phyloP scores from a whole-genome alignment of 2,888 invertebrate species.

The Carabus problematicus region DNA sequence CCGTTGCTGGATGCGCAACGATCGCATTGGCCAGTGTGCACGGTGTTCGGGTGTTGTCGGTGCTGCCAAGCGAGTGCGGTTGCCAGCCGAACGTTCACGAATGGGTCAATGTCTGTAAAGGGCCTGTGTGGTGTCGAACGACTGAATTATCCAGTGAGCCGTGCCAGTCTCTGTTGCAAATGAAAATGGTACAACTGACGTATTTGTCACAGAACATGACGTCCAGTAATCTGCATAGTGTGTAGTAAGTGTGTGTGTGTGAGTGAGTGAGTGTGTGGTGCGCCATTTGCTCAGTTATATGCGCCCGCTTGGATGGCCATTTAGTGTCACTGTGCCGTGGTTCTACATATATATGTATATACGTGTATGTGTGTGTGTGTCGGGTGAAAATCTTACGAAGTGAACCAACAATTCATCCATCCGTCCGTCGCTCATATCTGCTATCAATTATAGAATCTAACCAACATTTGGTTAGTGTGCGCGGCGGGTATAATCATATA shows the following conservation, averaged over 20 bases:
- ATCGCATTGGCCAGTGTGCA: slow-evolving; percentile 33
- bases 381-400: no score
- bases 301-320: slow-evolving; percentile 39
- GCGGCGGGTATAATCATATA: slow-evolving; percentile 71
- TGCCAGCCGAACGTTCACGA: slow-evolving; percentile 71
- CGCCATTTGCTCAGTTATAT: slow-evolving; percentile 54
- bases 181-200: slow-evolving; percentile 65
- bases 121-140: slow-evolving; percentile 62
- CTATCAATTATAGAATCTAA: no score
- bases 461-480: slow-evolving; percentile 57
- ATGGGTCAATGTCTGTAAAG: slow-evolving; percentile 73
- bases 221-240: slow-evolving; percentile 54
- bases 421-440: slow-evolving; percentile 29
- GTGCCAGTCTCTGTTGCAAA: slow-evolving; percentile 61
- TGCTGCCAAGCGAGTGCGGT: slow-evolving; percentile 63
- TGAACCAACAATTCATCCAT: slow-evolving; percentile 9
- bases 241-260: slow-evolving; percentile 52
- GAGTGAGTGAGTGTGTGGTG: slow-evolving; percentile 52
- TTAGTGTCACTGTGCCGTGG: no score
- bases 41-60: slow-evolving; percentile 58
- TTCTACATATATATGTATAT: no score
- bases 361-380: no score
- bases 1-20: slow-evolving; percentile 22
- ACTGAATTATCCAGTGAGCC: slow-evolving; percentile 65
- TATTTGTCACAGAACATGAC: slow-evolving; percentile 53